Evolutionary conservation across 1,140 invertebrate genomes (phyloP), one percentile per base, ranked within the genome.

Genomic region (Notospermus geniculatus): DNA sequence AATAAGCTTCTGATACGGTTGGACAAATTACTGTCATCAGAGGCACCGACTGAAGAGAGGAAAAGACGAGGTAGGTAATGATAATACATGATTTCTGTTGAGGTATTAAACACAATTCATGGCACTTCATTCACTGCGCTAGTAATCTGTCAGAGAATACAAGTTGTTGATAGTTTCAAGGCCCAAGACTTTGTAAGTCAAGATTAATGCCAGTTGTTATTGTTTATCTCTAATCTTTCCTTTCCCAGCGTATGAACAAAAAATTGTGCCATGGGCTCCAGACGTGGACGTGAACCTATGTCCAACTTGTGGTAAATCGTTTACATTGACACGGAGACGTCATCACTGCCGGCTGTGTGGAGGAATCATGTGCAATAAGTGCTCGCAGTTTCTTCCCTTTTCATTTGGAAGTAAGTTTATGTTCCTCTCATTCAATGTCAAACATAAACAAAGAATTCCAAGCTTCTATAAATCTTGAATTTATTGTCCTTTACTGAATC

Each of bases 331-430:
- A 0, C 85, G 91, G 58, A 83, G 95, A 62, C 91, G 95, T 78
- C 96, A 98, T 83, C 96, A 99, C 80, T 99, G 96, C 76, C 84
- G 96, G 66, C 83, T 98, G 4, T 98, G 96, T 85, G 96, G 97
- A 0, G 90, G 90, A 56, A 90, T 99, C 60, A 91, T 98, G 85
- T 99, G 96, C 80, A 86, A 95, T 76, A 88, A 90, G 67, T 99
- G 96, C 79, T 97, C 94, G 17, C 82, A 88, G 64, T 97, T 96
- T 81, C 82, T 98, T 62, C 86, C 90, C 39, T 84, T 93, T 71
- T 83, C 87, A 56, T 87, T 88, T 81, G 95, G 93, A 60, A 88
- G 93, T 94, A 85, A 86, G 88, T 86, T 70, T 41, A 60, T 62
- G n/a, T 53, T 50, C 39, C 39, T 19, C 11, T 11, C 39, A 19